Evolutionary conservation across 2,888 invertebrate genomes (phyloP), one percentile per base, ranked within the genome.

Genomic region (Microctonus aethiopoides): DNA sequence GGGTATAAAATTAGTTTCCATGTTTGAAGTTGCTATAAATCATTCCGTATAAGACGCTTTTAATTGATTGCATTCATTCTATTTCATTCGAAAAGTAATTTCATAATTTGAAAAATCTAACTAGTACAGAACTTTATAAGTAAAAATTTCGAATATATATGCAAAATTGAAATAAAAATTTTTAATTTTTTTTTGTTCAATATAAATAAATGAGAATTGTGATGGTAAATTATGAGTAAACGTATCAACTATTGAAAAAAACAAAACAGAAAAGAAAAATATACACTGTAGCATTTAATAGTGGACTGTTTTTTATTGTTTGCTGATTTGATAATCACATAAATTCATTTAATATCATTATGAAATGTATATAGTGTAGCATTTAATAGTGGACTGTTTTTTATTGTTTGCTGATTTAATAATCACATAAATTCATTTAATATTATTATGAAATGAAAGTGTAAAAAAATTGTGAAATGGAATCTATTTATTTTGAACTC

Each of bases 291-390:
- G n/a, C n/a, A n/a, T n/a, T n/a, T n/a, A n/a, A n/a, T n/a, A n/a
- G n/a, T n/a, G n/a, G n/a, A n/a, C n/a, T n/a, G n/a, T n/a, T n/a
- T n/a, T n/a, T n/a, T n/a, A n/a, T n/a, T n/a, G n/a, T n/a, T n/a
- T n/a, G n/a, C n/a, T n/a, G n/a, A n/a, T n/a, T n/a, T n/a, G n/a
- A n/a, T n/a, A n/a, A n/a, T n/a, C n/a, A n/a, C n/a, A n/a, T n/a
- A n/a, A n/a, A n/a, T n/a, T n/a, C n/a, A n/a, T 52, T 89, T 95
- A 16, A 95, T 96, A 68, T 87, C 91, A 46, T 16, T 16, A 0
- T n/a, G n/a, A n/a, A n/a, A n/a, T n/a, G n/a, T n/a, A n/a, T n/a
- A n/a, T n/a, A n/a, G n/a, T n/a, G n/a, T n/a, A n/a, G n/a, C n/a
- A n/a, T n/a, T n/a, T n/a, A n/a, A n/a, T n/a, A n/a, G n/a, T n/a